phyloP scores from a whole-genome alignment of 2,797 vertebrate species.

The Parauchenoglanis ngamensis region DNA sequence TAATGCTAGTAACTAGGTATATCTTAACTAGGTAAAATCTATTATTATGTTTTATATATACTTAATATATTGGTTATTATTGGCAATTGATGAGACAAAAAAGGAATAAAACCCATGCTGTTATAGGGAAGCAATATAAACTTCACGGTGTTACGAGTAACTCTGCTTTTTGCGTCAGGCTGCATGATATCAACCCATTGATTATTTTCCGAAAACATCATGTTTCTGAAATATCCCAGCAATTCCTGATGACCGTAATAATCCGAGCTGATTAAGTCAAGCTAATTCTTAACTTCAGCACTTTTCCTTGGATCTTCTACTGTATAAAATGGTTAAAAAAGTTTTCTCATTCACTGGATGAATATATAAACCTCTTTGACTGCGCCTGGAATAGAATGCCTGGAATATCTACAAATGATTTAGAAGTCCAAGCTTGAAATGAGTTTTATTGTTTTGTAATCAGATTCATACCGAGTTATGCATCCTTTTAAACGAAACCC shows the following conservation, averaged over 20 bases:
- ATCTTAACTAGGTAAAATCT: not conserved
- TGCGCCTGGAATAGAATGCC: not conserved
- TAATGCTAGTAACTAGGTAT: not conserved
- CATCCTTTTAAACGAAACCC: constrained; percentile 41
- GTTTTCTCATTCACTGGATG: not conserved
- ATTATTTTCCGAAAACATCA: not conserved
- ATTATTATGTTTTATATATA: not conserved
- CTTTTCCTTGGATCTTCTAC: not conserved
- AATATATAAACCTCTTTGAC: not conserved
- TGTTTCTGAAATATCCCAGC: not conserved
- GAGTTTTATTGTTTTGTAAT: constrained; percentile 39
- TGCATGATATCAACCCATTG: not conserved
- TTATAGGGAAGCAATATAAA: not conserved
- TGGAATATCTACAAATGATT: constrained; percentile 22
- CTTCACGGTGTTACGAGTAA: not conserved
- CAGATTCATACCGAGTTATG: constrained; percentile 30
- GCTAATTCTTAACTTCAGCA: not conserved
- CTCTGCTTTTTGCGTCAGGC: not conserved
- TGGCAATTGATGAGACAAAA: not conserved
- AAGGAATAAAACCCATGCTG: not conserved
- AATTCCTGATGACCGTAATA: not conserved
- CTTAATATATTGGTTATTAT: not conserved
- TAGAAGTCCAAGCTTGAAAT: constrained; percentile 12
- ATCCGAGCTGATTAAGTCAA: not conserved
- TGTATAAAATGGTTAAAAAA: not conserved